Evolutionary conservation across 1,140 invertebrate species (phyloP).

Genomic region (Dendroctonus ponderosae): DNA sequence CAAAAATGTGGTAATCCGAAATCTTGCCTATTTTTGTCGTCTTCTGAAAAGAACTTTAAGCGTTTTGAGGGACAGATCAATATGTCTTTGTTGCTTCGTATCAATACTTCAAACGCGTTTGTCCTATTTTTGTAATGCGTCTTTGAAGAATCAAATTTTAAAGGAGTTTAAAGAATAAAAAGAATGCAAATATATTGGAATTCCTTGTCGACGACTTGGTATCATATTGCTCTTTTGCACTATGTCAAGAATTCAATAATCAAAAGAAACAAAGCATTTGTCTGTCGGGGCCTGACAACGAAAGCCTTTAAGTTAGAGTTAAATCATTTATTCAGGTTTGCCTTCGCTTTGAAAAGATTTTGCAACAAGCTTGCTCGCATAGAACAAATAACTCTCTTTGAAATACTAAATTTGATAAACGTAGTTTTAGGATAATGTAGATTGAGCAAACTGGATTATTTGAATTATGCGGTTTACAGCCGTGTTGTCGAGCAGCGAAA

Average conservation of each 20-base stretch:
- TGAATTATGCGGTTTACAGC: too few relatives aligned
- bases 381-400: too few relatives aligned
- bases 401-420: too few relatives aligned
- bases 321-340: conserved; percentile 35
- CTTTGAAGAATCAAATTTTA: conserved; percentile 11
- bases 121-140: not conserved
- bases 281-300: conserved; percentile 27
- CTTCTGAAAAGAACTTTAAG: too few relatives aligned
- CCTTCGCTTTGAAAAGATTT: conserved; percentile 7
- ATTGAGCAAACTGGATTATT: too few relatives aligned
- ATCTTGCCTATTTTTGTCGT: too few relatives aligned
- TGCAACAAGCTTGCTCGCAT: not conserved
- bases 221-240: conserved; percentile 30
- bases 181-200: conserved; percentile 31
- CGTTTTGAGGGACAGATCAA: too few relatives aligned
- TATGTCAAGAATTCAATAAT: conserved; percentile 33
- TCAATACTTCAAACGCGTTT: not conserved
- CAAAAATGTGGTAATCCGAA: too few relatives aligned
- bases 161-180: conserved; percentile 8
- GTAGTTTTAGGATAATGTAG: too few relatives aligned
- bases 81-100: too few relatives aligned
- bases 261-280: conserved; percentile 34
- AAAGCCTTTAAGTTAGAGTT: conserved; percentile 29
- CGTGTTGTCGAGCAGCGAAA: too few relatives aligned
- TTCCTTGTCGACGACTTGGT: conserved; percentile 25